Evolutionary conservation across 2,888 invertebrate genomes (phyloP).

Genomic region (Smittia sp.): DNA sequence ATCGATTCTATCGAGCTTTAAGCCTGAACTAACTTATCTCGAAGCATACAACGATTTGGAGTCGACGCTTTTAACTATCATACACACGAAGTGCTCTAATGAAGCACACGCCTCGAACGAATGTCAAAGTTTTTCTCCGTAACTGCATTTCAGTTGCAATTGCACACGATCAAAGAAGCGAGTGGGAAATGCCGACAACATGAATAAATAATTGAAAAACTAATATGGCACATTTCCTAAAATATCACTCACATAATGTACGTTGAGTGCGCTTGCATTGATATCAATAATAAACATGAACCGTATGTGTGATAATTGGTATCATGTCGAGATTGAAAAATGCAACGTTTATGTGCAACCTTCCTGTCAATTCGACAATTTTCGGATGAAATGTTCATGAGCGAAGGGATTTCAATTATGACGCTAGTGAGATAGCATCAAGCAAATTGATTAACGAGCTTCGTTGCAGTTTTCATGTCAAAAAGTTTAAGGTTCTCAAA

Average conservation of each 20-base stretch:
- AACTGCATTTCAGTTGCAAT: not conserved
- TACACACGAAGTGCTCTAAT: too few relatives aligned
- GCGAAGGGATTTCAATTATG: slow-evolving; percentile 12
- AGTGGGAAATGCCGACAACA: slow-evolving; percentile 3
- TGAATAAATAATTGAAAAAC: slow-evolving; percentile 22
- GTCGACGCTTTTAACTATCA: too few relatives aligned
- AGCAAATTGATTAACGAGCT: slow-evolving; percentile 6
- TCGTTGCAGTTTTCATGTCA: not conserved
- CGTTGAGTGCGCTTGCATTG: not conserved
- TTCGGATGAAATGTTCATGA: not conserved
- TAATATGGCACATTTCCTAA: slow-evolving; percentile 14
- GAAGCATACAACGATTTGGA: too few relatives aligned
- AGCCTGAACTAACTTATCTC: too few relatives aligned
- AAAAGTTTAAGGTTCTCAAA: not conserved
- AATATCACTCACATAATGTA: slow-evolving; percentile 14
- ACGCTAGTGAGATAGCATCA: not conserved
- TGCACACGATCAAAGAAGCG: not conserved
- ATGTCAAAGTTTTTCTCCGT: not conserved
- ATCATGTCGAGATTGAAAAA: slow-evolving; percentile 4
- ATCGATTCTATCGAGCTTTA: too few relatives aligned
- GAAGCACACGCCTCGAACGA: not conserved
- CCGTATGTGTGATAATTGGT: not conserved
- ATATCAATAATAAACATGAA: slow-evolving; percentile 16
- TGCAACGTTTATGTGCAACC: not conserved
- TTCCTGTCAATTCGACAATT: too few relatives aligned